These are phyloP conservation scores for Antheraea yamamai DNA, from an alignment of 2,888 invertebrate genomes.

Conservation along the genomic window DNA sequence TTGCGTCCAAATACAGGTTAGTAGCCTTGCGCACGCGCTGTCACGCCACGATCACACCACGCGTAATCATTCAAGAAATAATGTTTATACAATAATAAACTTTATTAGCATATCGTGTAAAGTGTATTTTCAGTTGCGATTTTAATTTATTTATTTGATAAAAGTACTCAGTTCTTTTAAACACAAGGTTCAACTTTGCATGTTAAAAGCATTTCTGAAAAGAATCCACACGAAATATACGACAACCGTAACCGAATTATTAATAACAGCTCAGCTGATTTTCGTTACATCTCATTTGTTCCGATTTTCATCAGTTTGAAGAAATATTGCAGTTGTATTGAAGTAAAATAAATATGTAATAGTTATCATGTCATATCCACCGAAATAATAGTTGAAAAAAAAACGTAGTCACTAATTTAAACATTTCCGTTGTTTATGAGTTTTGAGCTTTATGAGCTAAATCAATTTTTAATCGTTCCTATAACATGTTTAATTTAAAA, in stretches of 20 bases:
- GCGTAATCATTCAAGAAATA: slow-evolving; percentile 49
- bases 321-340: neutral
- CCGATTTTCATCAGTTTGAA: neutral
- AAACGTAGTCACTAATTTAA: neutral
- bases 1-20: slow-evolving; percentile 56
- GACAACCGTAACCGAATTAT: neutral
- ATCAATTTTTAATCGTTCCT: too few species aligned
- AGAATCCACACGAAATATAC: neutral
- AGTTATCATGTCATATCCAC: neutral
- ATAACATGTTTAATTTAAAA: too few species aligned
- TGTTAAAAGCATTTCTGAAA: neutral
- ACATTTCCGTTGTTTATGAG: too few species aligned
- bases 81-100: slow-evolving; percentile 20
- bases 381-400: neutral
- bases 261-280: neutral
- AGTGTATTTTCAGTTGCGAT: neutral
- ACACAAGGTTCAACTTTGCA: neutral
- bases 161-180: neutral
- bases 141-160: neutral
- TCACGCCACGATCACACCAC: slow-evolving; percentile 70
- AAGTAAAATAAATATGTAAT: neutral
- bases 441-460: too few species aligned
- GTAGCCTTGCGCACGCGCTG: slow-evolving; percentile 59
- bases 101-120: neutral
- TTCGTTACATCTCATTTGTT: neutral